Evolutionary conservation across 2,113 vertebrate species (phyloP).

Genomic region (Poicephalus meyeri): DNA sequence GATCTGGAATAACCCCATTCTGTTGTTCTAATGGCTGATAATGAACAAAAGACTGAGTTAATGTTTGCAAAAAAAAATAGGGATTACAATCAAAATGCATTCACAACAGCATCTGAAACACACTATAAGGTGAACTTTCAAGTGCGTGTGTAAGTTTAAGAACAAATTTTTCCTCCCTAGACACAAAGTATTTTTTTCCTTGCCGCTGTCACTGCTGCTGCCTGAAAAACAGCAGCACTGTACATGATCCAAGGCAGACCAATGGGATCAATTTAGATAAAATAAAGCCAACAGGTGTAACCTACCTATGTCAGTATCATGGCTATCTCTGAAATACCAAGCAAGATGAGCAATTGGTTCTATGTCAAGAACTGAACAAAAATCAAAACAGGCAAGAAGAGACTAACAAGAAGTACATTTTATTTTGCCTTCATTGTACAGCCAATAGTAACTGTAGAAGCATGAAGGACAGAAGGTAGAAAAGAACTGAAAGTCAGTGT

Average conservation of each 20-base stretch:
- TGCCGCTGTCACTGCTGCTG: background rate
- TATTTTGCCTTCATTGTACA: background rate
- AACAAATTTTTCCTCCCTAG: background rate
- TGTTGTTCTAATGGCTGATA: slow-evolving; percentile 92
- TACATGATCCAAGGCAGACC: background rate
- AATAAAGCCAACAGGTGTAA: background rate
- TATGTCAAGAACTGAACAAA: background rate
- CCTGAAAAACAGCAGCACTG: background rate
- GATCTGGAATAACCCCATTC: slow-evolving; percentile 90
- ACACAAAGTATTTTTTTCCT: background rate
- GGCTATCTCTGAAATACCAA: background rate
- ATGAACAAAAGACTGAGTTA: background rate
- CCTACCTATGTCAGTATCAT: background rate
- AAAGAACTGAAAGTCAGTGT: background rate
- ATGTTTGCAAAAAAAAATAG: background rate
- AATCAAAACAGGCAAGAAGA: background rate
- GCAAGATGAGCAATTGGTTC: background rate
- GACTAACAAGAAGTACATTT: background rate
- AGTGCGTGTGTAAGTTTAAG: background rate
- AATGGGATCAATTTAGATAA: background rate
- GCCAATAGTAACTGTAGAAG: background rate
- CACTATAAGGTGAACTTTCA: background rate
- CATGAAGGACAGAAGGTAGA: background rate
- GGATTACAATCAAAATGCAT: background rate
- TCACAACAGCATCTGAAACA: background rate